A percentile compares a stretch with the other conserved stretches of the same genome.
These are phyloP conservation scores for Palythoa caribaeorum DNA, from an alignment of 92 coral and sea anemone genomes.

Conservation along the genomic window DNA sequence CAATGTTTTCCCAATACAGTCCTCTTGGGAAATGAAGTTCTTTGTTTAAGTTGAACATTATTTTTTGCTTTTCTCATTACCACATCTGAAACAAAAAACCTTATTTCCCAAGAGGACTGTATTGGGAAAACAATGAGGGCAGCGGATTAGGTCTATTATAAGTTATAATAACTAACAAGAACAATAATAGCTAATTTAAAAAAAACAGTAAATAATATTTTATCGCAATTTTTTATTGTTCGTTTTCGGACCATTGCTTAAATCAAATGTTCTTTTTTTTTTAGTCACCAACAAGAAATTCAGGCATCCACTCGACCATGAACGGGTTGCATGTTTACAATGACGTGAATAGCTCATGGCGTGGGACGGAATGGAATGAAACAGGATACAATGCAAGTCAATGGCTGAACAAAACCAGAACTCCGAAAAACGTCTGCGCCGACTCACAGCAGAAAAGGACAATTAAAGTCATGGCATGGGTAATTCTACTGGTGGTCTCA, in stretches of 20 bases:
- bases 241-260: too few species aligned
- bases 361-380: neutral
- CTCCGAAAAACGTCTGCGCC: neutral
- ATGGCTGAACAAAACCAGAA: conserved; percentile 3
- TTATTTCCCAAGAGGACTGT: too few species aligned
- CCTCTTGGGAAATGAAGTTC: too few species aligned
- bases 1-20: too few species aligned
- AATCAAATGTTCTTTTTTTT: neutral
- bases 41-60: too few species aligned
- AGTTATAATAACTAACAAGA: too few species aligned
- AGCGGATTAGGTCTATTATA: too few species aligned
- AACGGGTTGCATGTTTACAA: neutral
- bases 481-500: neutral
- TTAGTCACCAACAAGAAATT: neutral
- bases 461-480: conserved; percentile 16
- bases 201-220: neutral
- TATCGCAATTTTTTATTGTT: neutral
- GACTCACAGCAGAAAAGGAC: neutral
- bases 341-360: neutral
- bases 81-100: too few species aligned
- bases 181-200: too few species aligned
- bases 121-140: too few species aligned
- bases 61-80: too few species aligned
- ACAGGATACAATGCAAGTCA: neutral
- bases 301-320: neutral